Evolutionary conservation across 1,140 invertebrate genomes (phyloP).

Genomic region (Drosophila bipectinata): DNA sequence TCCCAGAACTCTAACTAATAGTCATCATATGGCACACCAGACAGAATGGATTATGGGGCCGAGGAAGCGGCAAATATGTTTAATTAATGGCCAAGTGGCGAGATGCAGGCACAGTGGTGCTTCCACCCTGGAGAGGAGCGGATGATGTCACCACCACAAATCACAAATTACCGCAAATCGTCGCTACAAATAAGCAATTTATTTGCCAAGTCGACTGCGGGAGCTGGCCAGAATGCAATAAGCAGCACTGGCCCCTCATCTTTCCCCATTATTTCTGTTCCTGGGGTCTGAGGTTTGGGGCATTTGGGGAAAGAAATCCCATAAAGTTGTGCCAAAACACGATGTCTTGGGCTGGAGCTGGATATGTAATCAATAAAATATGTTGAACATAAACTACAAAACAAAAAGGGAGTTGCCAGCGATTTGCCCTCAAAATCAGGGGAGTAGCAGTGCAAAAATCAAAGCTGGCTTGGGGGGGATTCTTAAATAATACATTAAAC

Average conservation of each 20-base stretch:
- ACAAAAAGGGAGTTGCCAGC: conserved; percentile 22
- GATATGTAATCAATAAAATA: conserved; percentile 80
- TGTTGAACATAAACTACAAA: conserved; percentile 67
- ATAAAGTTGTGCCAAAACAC: conserved; percentile 77
- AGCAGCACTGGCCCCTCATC: conserved; percentile 33
- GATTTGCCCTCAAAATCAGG: background rate
- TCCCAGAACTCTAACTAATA: conserved; percentile 18
- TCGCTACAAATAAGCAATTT: conserved; percentile 83
- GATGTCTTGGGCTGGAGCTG: conserved; percentile 23
- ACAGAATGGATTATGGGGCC: conserved; percentile 45
- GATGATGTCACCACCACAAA: conserved; percentile 62
- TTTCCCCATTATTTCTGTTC: conserved; percentile 1
- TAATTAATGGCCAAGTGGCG: conserved; percentile 68
- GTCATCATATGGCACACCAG: conserved; percentile 31
- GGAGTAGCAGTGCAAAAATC: background rate
- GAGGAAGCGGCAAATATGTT: conserved; percentile 54
- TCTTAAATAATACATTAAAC: background rate
- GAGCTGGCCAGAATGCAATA: conserved; percentile 24
- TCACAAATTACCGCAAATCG: conserved; percentile 82
- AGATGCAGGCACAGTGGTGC: conserved; percentile 16
- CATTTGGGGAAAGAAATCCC: conserved; percentile 56
- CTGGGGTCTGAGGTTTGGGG: background rate
- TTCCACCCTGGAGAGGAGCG: conserved; percentile 8
- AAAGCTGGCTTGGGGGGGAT: background rate
- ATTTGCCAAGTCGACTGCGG: conserved; percentile 55